Evolutionary conservation across 1,140 invertebrate genomes (phyloP).

Genomic region (Euschistus heros): DNA sequence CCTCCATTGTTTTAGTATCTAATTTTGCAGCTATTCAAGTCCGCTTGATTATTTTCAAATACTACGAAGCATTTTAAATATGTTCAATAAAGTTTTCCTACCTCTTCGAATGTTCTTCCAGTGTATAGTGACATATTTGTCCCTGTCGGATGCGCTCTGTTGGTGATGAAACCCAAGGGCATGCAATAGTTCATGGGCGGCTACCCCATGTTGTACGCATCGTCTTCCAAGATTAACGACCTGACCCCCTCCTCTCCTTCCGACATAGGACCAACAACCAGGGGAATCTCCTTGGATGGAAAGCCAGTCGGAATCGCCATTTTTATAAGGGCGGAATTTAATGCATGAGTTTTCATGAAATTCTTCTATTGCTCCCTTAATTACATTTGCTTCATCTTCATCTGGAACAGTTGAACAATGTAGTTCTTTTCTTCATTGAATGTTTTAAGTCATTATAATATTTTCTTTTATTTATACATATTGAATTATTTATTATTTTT

Average conservation of each 20-base stretch:
- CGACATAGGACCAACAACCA: conserved; percentile 46
- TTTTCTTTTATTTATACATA: too few relatives aligned
- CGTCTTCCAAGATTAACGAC: conserved; percentile 44
- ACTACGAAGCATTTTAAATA: background rate
- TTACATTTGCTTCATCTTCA: conserved; percentile 38
- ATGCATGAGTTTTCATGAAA: conserved; percentile 48
- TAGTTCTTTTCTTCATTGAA: background rate
- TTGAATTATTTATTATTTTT: too few relatives aligned
- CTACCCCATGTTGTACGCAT: conserved; percentile 46
- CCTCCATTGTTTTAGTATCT: too few relatives aligned
- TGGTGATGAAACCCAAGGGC: conserved; percentile 57
- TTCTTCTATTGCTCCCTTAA: conserved; percentile 41
- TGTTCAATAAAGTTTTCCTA: conserved; percentile 22
- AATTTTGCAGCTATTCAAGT: too few relatives aligned
- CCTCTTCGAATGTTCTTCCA: conserved; percentile 48
- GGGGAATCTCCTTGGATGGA: conserved; percentile 34
- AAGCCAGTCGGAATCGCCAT: conserved; percentile 46
- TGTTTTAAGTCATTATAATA: too few relatives aligned
- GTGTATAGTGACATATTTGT: conserved; percentile 48
- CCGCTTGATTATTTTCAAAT: too few relatives aligned
- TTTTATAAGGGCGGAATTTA: conserved; percentile 43
- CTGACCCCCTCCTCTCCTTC: conserved; percentile 45
- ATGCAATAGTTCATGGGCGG: conserved; percentile 54
- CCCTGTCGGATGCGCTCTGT: conserved; percentile 52
- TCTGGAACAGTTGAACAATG: conserved; percentile 32